phyloP scores from a whole-genome alignment of 2,888 invertebrate species.

The Heliconius ethilla region DNA sequence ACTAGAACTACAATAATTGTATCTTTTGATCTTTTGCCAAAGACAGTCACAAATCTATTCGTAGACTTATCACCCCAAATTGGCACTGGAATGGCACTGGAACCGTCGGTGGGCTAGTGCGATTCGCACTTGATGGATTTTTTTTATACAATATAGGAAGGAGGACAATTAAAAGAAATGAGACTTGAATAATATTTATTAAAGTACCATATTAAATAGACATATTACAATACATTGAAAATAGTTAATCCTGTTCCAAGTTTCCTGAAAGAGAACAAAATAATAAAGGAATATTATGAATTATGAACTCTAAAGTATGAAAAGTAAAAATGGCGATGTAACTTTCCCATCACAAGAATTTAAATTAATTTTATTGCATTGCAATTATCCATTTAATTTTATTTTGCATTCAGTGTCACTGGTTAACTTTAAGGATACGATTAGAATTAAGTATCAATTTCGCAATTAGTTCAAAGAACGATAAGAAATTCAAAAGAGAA shows the following conservation, averaged over 20 bases:
- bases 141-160: too few species aligned
- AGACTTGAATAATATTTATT: neutral
- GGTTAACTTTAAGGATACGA: constrained; percentile 31
- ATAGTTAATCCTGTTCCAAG: neutral
- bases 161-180: neutral
- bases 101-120: too few species aligned
- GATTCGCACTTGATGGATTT: too few species aligned
- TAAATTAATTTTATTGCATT: constrained; percentile 46
- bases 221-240: neutral
- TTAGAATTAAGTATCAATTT: too few species aligned
- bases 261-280: neutral
- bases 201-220: neutral
- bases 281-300: neutral
- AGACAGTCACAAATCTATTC: too few species aligned
- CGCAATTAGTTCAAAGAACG: too few species aligned
- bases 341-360: neutral
- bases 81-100: too few species aligned
- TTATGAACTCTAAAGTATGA: neutral
- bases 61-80: too few species aligned
- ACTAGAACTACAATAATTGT: too few species aligned
- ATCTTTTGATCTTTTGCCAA: too few species aligned
- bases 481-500: too few species aligned
- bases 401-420: constrained; percentile 48
- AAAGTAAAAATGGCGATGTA: neutral
- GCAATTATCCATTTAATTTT: constrained; percentile 39